phyloP scores from a whole-genome alignment of 37 sponge, comb jelly and placozoan species.

The Dysidea cf. avara region DNA sequence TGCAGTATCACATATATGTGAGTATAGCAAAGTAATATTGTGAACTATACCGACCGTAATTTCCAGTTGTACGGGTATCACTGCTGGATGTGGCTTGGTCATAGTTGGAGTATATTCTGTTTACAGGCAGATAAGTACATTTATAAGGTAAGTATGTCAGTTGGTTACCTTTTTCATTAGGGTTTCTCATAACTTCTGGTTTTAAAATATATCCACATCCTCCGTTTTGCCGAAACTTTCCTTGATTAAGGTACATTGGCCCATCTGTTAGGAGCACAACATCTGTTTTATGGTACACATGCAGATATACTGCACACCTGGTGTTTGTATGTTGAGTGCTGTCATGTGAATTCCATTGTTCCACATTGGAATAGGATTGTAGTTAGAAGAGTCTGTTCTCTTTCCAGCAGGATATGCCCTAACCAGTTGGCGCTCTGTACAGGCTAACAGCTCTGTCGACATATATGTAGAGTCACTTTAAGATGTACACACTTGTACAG shows the following conservation, averaged over 20 bases:
- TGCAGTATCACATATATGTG: too few relatives aligned
- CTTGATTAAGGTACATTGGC: constrained; percentile 78
- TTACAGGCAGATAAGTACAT: background rate
- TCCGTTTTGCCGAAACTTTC: constrained; percentile 74
- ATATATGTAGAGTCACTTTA: background rate
- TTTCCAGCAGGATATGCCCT: constrained; percentile 68
- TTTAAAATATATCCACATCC: constrained; percentile 85
- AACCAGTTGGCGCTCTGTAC: constrained; percentile 61
- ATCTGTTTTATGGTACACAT: background rate
- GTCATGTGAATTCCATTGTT: constrained; percentile 76
- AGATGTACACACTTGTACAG: background rate
- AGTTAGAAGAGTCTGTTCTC: constrained; percentile 72
- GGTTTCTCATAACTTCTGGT: constrained; percentile 59
- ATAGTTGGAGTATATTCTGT: constrained; percentile 27
- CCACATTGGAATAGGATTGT: constrained; percentile 64
- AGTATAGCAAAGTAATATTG: background rate
- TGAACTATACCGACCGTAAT: constrained; percentile 39
- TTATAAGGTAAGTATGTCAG: background rate
- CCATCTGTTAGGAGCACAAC: constrained; percentile 21
- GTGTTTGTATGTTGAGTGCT: constrained; percentile 75
- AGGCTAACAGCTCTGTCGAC: constrained; percentile 48
- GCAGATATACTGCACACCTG: constrained; percentile 29
- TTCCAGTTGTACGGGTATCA: constrained; percentile 40
- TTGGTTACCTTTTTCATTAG: background rate
- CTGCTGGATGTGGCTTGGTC: constrained; percentile 45